Conservation (phyloP, 2,113 vertebrate species). For the Nanger granti region DNA sequence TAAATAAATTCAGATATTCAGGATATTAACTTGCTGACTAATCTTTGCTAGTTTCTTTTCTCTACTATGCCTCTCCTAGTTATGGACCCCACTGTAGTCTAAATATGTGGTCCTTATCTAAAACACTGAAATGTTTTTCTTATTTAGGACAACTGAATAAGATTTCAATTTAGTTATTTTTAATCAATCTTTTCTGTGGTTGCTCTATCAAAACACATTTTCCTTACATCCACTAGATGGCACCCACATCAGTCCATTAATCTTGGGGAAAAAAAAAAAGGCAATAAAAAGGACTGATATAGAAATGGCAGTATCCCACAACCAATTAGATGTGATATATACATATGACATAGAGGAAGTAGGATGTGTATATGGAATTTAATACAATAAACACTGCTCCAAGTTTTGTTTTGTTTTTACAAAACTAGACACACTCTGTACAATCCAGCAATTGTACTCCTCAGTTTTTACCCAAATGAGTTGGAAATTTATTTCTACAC, state of each 20-base stretch:
- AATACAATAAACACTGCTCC: not conserved
- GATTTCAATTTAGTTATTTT: not conserved
- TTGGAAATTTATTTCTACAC: not conserved
- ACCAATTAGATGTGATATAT: not conserved
- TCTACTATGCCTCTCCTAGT: not conserved
- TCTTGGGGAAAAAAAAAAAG: not conserved
- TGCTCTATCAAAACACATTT: not conserved
- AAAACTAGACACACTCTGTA: not conserved
- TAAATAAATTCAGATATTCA: not conserved
- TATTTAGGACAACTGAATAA: not conserved
- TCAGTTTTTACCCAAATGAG: not conserved
- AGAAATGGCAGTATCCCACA: not conserved
- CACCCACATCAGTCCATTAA: not conserved
- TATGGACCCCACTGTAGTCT: not conserved
- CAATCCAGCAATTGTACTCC: not conserved
- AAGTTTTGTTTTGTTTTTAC: not conserved
- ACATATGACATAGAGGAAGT: not conserved
- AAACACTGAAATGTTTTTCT: not conserved
- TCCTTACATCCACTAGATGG: not conserved
- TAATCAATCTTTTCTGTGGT: not conserved
- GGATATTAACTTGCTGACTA: not conserved
- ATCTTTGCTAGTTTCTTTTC: not conserved
- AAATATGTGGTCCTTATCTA: not conserved
- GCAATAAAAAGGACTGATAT: not conserved
- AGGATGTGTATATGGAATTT: not conserved